Percentiles rank a stretch among this genome's conserved stretches.
These are phyloP conservation scores for Cricetomys ansorgei DNA, from an alignment of 2,113 vertebrate genomes.

Conservation along the genomic window DNA sequence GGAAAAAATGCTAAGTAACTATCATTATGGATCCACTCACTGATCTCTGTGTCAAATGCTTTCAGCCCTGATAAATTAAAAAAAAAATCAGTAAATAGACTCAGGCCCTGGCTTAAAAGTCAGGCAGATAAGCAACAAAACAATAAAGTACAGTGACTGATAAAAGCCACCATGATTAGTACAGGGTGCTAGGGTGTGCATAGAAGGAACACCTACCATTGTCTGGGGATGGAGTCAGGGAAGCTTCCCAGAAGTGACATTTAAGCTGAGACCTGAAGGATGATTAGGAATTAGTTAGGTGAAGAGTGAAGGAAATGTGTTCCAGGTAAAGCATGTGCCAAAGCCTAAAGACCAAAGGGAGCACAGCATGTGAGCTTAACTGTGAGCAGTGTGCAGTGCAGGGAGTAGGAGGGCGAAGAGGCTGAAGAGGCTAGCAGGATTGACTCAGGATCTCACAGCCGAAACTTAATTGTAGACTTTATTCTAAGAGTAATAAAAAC, in stretches of 20 bases:
- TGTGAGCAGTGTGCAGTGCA: slow-evolving; percentile 67
- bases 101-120: slow-evolving; percentile 16
- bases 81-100: slow-evolving; percentile 58
- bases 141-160: slow-evolving; percentile 24
- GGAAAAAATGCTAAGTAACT: slow-evolving; percentile 4
- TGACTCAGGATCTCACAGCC: slow-evolving; percentile 48
- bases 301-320: slow-evolving; percentile 64
- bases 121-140: slow-evolving; percentile 50
- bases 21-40: background rate
- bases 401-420: slow-evolving; percentile 37
- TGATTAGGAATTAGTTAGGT: slow-evolving; percentile 72
- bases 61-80: slow-evolving; percentile 14
- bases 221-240: slow-evolving; percentile 69
- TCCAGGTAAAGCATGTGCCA: slow-evolving; percentile 71
- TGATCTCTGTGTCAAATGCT: slow-evolving; percentile 8
- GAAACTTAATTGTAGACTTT: slow-evolving; percentile 53
- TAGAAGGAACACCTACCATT: slow-evolving; percentile 69
- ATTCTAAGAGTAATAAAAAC: slow-evolving; percentile 52
- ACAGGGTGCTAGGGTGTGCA: background rate
- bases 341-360: slow-evolving; percentile 62
- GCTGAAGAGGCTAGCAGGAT: slow-evolving; percentile 53
- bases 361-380: slow-evolving; percentile 49
- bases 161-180: slow-evolving; percentile 17
- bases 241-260: slow-evolving; percentile 74
- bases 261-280: slow-evolving; percentile 77